phyloP scores from a whole-genome alignment of 2,888 invertebrate species.

The Lasioglossum morio region DNA sequence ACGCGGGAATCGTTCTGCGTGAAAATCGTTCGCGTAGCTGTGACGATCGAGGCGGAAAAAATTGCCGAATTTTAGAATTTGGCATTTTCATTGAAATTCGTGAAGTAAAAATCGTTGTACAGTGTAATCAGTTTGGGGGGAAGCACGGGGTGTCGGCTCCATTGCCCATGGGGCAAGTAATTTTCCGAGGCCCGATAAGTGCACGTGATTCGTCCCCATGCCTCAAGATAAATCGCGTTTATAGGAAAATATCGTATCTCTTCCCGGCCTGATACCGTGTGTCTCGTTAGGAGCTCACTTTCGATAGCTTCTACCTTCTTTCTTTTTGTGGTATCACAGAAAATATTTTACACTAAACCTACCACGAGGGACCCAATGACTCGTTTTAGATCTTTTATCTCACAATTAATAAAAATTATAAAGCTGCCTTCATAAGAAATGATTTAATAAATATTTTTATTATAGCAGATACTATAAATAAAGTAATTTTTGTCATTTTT shows the following conservation, averaged over 20 bases:
- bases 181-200: conserved; percentile 61
- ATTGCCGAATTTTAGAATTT: neutral
- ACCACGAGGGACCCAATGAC: no score
- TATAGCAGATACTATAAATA: no score
- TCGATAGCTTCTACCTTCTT: neutral
- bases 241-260: conserved; percentile 5
- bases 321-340: neutral
- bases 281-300: neutral
- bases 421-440: no score
- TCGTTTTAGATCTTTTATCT: no score
- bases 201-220: conserved; percentile 46
- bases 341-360: neutral
- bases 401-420: no score
- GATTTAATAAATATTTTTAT: no score
- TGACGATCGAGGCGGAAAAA: no score
- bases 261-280: neutral
- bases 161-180: conserved; percentile 52
- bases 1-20: no score
- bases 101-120: neutral
- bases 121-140: no score
- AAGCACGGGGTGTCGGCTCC: neutral
- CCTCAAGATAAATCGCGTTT: conserved; percentile 15
- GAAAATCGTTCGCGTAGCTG: neutral
- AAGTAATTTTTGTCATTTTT: no score
- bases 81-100: neutral